Evolutionary conservation across 2,888 invertebrate species (phyloP), one percentile per base, ranked within the genome.

Genomic region (Aradus depressus): DNA sequence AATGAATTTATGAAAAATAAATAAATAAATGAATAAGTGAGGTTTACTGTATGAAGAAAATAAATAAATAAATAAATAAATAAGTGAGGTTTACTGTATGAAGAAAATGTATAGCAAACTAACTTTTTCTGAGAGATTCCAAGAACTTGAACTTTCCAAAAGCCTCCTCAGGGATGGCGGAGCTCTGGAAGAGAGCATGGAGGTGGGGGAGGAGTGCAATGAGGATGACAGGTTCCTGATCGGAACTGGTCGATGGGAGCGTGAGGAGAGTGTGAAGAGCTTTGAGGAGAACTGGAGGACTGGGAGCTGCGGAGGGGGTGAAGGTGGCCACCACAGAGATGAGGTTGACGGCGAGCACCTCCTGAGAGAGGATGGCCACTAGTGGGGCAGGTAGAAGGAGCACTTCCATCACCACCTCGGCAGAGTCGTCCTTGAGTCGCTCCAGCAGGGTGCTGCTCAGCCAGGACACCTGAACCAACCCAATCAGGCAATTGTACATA

Each of bases 391-490:
- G 53, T 34, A 56, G 22, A 8, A 42, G 31, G 4, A 56, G 25
- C 4, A 56, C 16, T 14, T 58, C 55, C n/a, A 25, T 34, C 16
- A 60, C 53, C 2, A 60, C 60, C 18, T 39, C 32, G 1, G 72
- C 68, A 58, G 76, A 73, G 14, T 84, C 81, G 66, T 87, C 87
- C 44, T 71, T 70, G 2, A 88, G 72, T 53, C 83, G 73, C 59
- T 77, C 77, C 2, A 75, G 62, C 4, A 88, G 67, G 0, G 80
- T 75, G 45, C 76, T 76, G 56, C 75, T 76, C 37, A 59, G 44
- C 58, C 59, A 59, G 4, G 55, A 51, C 32, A 57, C 34, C 58
- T 59, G 31, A 38, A 54, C n/a, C n/a, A n/a, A n/a, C n/a, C n/a
- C n/a, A n/a, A n/a, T n/a, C n/a, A n/a, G n/a, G n/a, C n/a, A n/a